phyloP scores from a whole-genome alignment of 1,140 invertebrate genomes.

The Drosophila rhopaloa region DNA sequence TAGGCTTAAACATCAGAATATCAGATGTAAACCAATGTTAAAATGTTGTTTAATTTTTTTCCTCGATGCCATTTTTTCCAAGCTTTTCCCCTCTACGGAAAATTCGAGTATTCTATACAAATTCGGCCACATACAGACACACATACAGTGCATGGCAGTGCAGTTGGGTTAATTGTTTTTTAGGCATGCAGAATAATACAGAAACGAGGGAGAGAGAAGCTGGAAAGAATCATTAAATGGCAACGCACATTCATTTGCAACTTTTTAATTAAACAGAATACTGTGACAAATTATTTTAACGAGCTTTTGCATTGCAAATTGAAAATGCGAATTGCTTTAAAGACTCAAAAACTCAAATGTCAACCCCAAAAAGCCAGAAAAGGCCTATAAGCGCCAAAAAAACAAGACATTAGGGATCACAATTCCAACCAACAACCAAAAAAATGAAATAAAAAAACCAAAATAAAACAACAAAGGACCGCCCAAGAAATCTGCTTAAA shows the following conservation, averaged over 20 bases:
- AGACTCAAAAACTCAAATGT: conserved; percentile 48
- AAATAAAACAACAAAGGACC: conserved; percentile 20
- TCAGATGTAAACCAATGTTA: conserved; percentile 4
- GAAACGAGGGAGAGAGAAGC: conserved; percentile 4
- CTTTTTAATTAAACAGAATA: conserved; percentile 78
- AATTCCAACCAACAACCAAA: conserved; percentile 14
- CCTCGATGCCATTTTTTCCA: conserved; percentile 8
- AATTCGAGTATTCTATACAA: conserved; percentile 16
- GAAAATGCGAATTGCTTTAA: conserved; percentile 45
- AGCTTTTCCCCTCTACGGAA: conserved; percentile 4
- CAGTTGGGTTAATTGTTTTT: conserved; percentile 77
- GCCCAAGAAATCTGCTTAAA: conserved; percentile 79
- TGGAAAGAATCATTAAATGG: conserved; percentile 57
- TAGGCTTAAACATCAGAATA: conserved; percentile 23
- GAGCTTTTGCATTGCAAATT: conserved; percentile 61
- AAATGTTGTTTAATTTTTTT: conserved; percentile 6
- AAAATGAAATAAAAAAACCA: not conserved
- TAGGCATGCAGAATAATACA: conserved; percentile 46
- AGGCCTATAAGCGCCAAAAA: conserved; percentile 4
- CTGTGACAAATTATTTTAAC: conserved; percentile 81
- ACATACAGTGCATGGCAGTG: conserved; percentile 34
- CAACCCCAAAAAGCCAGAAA: conserved; percentile 19
- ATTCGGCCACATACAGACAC: conserved; percentile 8
- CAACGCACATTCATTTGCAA: conserved; percentile 63
- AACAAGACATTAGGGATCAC: conserved; percentile 9